Percentiles rank a stretch among this genome's conserved stretches.
These are phyloP conservation scores for Catharus minimus DNA, from an alignment of 2,113 vertebrate species.

Conservation along the genomic window DNA sequence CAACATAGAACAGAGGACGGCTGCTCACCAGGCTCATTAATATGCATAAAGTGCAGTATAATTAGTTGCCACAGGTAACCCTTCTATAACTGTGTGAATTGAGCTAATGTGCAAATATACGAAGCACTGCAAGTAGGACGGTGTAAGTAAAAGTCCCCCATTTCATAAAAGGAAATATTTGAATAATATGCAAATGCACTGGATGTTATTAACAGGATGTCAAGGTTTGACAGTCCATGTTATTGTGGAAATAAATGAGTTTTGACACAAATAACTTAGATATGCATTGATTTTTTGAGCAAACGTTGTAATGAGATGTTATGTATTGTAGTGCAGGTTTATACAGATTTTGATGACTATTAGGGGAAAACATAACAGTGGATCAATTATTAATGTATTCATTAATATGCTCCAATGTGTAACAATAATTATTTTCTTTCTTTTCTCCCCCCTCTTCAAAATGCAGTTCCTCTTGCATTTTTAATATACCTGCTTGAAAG, in stretches of 20 bases:
- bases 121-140: slow-evolving; percentile 38
- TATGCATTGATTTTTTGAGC: slow-evolving; percentile 84
- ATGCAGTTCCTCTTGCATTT: slow-evolving; percentile 65
- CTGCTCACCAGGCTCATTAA: slow-evolving; percentile 73
- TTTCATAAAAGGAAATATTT: slow-evolving; percentile 81
- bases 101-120: slow-evolving; percentile 74
- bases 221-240: slow-evolving; percentile 82
- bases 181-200: slow-evolving; percentile 85
- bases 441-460: slow-evolving; percentile 12
- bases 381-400: slow-evolving; percentile 80
- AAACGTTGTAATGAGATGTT: slow-evolving; percentile 80
- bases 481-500: slow-evolving; percentile 68
- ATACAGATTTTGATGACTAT: slow-evolving; percentile 79
- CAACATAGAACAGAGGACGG: slow-evolving; percentile 52
- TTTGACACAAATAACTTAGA: slow-evolving; percentile 87
- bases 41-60: slow-evolving; percentile 79
- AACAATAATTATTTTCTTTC: slow-evolving; percentile 74
- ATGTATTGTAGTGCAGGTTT: slow-evolving; percentile 69
- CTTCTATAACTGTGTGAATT: slow-evolving; percentile 75
- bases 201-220: slow-evolving; percentile 85
- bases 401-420: slow-evolving; percentile 77
- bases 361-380: slow-evolving; percentile 72
- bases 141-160: slow-evolving; percentile 66
- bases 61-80: slow-evolving; percentile 86
- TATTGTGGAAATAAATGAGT: slow-evolving; percentile 89